phyloP scores from a whole-genome alignment of 1,140 invertebrate species.

The Sogatella furcifera region DNA sequence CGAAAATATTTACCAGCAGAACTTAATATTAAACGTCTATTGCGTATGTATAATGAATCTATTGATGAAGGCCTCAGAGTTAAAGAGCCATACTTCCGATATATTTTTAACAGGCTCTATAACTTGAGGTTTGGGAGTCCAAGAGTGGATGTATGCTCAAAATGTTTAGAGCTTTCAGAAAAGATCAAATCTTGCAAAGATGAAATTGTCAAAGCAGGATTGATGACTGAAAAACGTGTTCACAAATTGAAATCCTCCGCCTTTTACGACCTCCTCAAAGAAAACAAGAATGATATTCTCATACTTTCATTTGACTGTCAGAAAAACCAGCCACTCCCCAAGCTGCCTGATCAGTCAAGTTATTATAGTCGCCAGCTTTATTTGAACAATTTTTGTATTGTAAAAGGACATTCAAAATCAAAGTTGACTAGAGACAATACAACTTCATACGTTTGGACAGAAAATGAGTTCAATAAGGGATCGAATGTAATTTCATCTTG shows the following conservation, averaged over 20 bases:
- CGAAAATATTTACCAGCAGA: neutral
- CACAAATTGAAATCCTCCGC: conserved; percentile 26
- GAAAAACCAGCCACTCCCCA: conserved; percentile 29
- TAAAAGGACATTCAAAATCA: conserved; percentile 25
- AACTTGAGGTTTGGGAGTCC: conserved; percentile 22
- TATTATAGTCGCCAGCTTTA: conserved; percentile 31
- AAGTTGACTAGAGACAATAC: conserved; percentile 23
- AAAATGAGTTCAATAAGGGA: conserved; percentile 25
- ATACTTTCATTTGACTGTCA: conserved; percentile 31
- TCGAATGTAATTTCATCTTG: conserved; percentile 28
- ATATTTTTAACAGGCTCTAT: conserved; percentile 16
- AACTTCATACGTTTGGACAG: conserved; percentile 26
- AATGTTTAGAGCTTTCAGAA: conserved; percentile 15
- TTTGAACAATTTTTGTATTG: conserved; percentile 29
- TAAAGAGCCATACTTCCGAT: conserved; percentile 16
- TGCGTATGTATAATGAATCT: neutral
- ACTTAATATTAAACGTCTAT: neutral
- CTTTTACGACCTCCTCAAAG: conserved; percentile 27
- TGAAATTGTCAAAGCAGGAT: conserved; percentile 8
- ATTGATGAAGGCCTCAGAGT: conserved; percentile 11
- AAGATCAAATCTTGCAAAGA: conserved; percentile 18
- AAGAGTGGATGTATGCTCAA: conserved; percentile 21
- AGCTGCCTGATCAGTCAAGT: conserved; percentile 25
- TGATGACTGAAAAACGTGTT: conserved; percentile 19
- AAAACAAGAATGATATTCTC: conserved; percentile 20